phyloP scores from a whole-genome alignment of 2,113 vertebrate species.

The Proteles cristata region DNA sequence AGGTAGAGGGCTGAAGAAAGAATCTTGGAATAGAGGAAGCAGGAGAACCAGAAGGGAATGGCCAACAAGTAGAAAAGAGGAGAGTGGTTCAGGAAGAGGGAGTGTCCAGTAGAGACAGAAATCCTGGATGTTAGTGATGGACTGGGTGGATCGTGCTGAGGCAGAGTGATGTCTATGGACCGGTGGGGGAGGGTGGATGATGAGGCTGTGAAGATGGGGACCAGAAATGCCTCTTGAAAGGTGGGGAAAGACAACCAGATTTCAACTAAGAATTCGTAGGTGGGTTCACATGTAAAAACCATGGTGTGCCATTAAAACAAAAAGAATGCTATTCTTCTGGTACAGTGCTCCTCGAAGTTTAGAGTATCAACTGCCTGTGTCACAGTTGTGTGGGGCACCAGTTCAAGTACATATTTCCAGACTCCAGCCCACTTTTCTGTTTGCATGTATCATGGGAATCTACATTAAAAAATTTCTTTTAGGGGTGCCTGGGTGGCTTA shows the following conservation, averaged over 20 bases:
- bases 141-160: not conserved
- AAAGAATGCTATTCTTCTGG: not conserved
- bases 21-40: not conserved
- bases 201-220: not conserved
- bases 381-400: not conserved
- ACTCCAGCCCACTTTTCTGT: not conserved
- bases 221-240: constrained; percentile 11
- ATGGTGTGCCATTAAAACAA: not conserved
- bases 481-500: too few relatives aligned
- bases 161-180: not conserved
- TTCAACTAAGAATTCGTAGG: not conserved
- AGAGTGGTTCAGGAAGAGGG: not conserved
- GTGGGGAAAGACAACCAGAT: not conserved
- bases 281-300: not conserved
- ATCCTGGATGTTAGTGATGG: not conserved
- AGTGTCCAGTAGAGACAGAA: not conserved
- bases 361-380: not conserved
- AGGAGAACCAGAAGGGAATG: not conserved
- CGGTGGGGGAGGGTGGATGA: not conserved
- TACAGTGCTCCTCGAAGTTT: not conserved
- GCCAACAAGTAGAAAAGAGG: not conserved
- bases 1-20: not conserved
- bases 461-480: not conserved
- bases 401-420: not conserved
- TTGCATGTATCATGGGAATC: not conserved